Percentiles rank a stretch among this genome's conserved stretches.
phyloP scores from a whole-genome alignment of 2,888 invertebrate species.

The Pecten maximus region DNA sequence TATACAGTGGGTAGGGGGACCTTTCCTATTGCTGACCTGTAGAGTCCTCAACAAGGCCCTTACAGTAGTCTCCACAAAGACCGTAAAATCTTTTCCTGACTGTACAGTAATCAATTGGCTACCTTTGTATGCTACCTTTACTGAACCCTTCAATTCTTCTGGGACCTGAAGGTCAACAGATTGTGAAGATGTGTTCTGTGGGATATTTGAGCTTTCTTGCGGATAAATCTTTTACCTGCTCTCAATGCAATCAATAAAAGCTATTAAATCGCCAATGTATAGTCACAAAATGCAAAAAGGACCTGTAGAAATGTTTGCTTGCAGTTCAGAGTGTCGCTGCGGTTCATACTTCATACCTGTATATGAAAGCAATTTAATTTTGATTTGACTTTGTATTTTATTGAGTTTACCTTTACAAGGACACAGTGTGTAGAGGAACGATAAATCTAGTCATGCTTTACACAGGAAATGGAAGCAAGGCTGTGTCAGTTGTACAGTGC shows the following conservation, averaged over 20 bases:
- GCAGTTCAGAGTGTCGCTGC: not conserved
- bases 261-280: not conserved
- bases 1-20: no score
- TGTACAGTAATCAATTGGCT: not conserved
- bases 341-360: not conserved
- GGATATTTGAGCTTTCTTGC: not conserved
- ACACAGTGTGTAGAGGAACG: not conserved
- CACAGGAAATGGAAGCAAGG: not conserved
- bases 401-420: not conserved
- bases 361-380: not conserved
- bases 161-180: constrained; percentile 6
- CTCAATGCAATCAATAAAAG: not conserved
- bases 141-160: not conserved
- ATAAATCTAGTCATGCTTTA: not conserved
- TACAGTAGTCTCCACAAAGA: not conserved
- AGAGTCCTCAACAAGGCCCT: not conserved
- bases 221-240: constrained; percentile 2
- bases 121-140: not conserved
- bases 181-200: not conserved
- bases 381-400: not conserved
- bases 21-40: not conserved
- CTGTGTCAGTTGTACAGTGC: not conserved
- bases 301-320: not conserved
- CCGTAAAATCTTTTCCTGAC: not conserved
- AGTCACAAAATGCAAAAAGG: not conserved